Conservation (phyloP, 2,797 vertebrate species). For the Macropus fuliginosus region DNA sequence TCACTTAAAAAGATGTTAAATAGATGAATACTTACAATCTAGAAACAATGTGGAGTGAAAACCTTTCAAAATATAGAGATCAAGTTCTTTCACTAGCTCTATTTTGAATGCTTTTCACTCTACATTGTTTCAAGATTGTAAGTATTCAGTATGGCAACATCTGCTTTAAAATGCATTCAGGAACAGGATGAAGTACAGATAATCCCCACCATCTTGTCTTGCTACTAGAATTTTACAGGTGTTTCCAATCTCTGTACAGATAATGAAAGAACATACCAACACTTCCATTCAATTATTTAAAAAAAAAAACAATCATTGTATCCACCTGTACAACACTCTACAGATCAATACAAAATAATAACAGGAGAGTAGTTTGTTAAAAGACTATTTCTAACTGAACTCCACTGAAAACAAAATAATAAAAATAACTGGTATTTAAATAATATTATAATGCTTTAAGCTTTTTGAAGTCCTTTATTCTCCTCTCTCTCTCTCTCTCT, state of each 20-base stretch:
- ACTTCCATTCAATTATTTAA: neutral
- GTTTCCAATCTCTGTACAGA: neutral
- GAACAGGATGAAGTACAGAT: no score
- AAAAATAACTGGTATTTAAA: neutral
- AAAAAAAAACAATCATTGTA: neutral
- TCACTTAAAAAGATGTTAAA: neutral
- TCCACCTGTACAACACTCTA: neutral
- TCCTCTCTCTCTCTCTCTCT: no score
- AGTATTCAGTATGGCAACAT: no score
- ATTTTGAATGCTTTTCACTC: neutral
- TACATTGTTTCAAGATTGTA: neutral
- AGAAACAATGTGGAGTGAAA: neutral
- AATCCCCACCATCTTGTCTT: neutral
- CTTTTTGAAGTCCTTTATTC: neutral
- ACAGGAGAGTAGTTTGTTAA: neutral
- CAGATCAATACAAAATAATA: neutral
- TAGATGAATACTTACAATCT: neutral
- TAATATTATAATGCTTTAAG: neutral
- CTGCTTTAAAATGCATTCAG: no score
- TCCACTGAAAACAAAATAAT: neutral
- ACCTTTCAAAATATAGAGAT: neutral
- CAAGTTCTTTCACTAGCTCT: neutral
- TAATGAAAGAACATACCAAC: neutral
- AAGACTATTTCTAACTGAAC: neutral
- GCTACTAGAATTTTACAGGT: neutral